Base-by-base conservation (phyloP, 1,140 invertebrate genomes). In the Coelopa frigida region DNA sequence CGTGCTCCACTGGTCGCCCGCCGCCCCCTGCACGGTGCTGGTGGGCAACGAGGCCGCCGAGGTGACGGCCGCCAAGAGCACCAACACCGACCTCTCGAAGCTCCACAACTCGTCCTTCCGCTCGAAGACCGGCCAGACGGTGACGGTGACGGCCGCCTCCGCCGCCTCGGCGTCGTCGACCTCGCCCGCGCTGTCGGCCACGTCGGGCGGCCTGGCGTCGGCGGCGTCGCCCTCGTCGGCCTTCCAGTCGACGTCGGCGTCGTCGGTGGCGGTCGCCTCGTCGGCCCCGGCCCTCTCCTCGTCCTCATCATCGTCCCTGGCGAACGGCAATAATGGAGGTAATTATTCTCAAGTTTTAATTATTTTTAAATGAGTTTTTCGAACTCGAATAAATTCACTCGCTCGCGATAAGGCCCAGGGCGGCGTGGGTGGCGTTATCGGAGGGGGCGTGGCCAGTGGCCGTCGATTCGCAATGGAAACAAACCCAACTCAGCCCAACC, bases 11-110 rank as follows among this genome's bases (percentile, higher is more conserved):
- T 87, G 82, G 79, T 84, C 85, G 59, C 85, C 87, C 45, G 76
- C 82, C 37, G 84, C 85, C 59, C 79, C 85, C 24, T 90, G 87
- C 74, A 81, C 83, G 53, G 85, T 90, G 44, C 72, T 90, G 57
- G 86, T 89, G 42, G 85, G 83, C 54, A 85, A 69, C 47, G 62
- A 69, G 55, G 60, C 56, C n/a, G 48, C 60, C 35, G 65, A 65
- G 51, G 62, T 69, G 23, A 66, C 66, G 35, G 66, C 66, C 5
- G 66, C 66, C 48, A 66, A 68, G 54, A 69, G 66, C 51, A 69
- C 66, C 27, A 68, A 69, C 48, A 62, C 65, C 15, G 65, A 68
- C 54, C 52, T 65, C 50, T 61, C 62, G 31, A 64, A 66, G 46
- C 53, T 68, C 14, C 62, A 66, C 44, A 63, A 78, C 50, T 71